A percentile compares a stretch with the other conserved stretches of the same genome.
These are phyloP conservation scores for Bimastos eiseni DNA, from an alignment of 2,888 invertebrate genomes.

Conservation along the genomic window DNA sequence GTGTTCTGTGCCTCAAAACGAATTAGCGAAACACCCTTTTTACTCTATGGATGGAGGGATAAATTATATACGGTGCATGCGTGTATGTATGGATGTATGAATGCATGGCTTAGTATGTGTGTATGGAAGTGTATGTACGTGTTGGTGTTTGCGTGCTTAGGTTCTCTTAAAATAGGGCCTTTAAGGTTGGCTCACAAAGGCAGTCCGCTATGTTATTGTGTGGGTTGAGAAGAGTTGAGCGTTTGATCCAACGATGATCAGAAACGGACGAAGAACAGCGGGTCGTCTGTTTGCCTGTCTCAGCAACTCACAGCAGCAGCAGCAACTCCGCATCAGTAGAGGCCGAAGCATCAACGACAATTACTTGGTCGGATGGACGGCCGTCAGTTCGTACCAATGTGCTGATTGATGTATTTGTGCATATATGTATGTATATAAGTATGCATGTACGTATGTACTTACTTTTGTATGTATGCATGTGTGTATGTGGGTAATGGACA, in stretches of 20 bases:
- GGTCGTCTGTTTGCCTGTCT: background rate
- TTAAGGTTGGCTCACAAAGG: background rate
- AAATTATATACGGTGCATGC: background rate
- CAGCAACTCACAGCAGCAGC: background rate
- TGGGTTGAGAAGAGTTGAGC: background rate
- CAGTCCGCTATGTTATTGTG: background rate
- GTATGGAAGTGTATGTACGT: background rate
- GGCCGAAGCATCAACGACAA: background rate
- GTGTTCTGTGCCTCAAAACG: background rate
- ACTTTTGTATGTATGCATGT: background rate
- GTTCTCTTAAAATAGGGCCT: background rate
- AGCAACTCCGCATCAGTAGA: background rate
- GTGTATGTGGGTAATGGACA: no score
- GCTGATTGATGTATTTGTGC: background rate
- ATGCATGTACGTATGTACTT: slow-evolving; percentile 3
- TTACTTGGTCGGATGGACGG: background rate
- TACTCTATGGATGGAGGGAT: background rate
- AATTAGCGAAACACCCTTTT: background rate
- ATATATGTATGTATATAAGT: background rate
- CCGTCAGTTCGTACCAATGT: background rate
- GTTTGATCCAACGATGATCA: background rate
- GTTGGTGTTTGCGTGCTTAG: background rate
- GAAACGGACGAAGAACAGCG: background rate
- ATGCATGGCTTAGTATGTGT: background rate
- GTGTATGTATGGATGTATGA: background rate